A percentile compares a stretch with the other conserved stretches of the same genome.
Evolutionary conservation across 2,888 invertebrate species (phyloP).

Genomic region (Lacanobia wlatinum): DNA sequence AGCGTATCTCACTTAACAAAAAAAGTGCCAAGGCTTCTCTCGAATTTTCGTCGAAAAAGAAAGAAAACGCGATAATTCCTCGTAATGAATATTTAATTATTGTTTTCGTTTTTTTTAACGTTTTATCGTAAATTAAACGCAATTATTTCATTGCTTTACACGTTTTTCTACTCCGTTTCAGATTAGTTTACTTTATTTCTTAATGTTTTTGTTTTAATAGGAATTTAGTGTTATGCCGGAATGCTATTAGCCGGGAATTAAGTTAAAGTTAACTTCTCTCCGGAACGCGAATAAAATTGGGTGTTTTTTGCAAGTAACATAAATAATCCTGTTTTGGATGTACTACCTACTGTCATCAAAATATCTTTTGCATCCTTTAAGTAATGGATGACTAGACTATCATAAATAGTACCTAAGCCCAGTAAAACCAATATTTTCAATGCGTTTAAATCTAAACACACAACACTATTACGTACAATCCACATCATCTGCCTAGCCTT

Average conservation of each 20-base stretch:
- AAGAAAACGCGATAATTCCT: conserved; percentile 82
- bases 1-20: conserved; percentile 68
- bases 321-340: no score
- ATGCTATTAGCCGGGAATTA: conserved; percentile 18
- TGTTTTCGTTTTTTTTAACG: conserved; percentile 79
- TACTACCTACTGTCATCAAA: no score
- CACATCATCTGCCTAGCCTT: no score
- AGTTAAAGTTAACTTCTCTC: not conserved
- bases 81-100: conserved; percentile 88
- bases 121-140: conserved; percentile 79
- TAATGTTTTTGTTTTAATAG: conserved; percentile 41
- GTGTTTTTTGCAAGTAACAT: no score
- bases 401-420: no score
- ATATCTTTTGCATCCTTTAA: no score
- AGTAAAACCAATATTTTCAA: no score
- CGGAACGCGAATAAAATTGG: not conserved
- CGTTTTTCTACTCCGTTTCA: conserved; percentile 76
- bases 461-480: no score
- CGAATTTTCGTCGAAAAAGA: conserved; percentile 74
- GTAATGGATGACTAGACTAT: no score
- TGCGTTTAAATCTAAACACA: no score
- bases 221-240: conserved; percentile 54
- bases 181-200: conserved; percentile 57
- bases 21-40: conserved; percentile 70
- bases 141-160: conserved; percentile 85